phyloP scores from a whole-genome alignment of 2,113 vertebrate genomes.

The Anolis carolinensis region DNA sequence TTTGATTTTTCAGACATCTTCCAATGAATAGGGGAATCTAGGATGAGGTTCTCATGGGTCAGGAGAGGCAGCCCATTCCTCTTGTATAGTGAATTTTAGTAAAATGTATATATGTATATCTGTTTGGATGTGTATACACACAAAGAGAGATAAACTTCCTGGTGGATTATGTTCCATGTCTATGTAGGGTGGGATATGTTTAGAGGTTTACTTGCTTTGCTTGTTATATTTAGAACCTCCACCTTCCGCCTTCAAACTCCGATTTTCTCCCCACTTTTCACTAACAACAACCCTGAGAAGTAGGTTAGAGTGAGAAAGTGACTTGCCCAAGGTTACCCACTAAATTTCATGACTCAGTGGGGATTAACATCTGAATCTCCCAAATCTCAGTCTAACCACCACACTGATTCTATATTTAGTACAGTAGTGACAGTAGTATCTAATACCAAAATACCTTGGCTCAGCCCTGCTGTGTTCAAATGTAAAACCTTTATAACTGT shows the following conservation, averaged over 20 bases:
- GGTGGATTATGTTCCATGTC: neutral
- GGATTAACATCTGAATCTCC: neutral
- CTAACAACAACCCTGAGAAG: neutral
- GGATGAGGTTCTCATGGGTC: no score
- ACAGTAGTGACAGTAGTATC: neutral
- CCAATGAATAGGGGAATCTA: neutral
- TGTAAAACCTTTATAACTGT: neutral
- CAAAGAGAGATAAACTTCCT: neutral
- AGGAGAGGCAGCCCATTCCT: neutral
- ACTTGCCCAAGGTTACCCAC: neutral
- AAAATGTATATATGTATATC: no score
- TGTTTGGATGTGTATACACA: no score
- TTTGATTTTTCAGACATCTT: neutral
- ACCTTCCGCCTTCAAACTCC: neutral
- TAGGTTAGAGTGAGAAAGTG: neutral
- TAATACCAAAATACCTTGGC: neutral
- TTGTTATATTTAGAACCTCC: neutral
- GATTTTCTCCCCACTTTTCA: neutral
- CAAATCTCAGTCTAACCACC: neutral
- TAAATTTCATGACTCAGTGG: neutral
- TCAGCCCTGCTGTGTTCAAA: neutral
- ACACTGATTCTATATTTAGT: neutral
- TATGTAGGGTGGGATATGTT: no score
- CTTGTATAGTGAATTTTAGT: neutral
- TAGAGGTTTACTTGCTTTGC: neutral